Percentiles rank a stretch among this genome's conserved stretches.
Evolutionary conservation across 2,113 vertebrate genomes (phyloP).

Genomic region (Leptobrachium ailaonicum): DNA sequence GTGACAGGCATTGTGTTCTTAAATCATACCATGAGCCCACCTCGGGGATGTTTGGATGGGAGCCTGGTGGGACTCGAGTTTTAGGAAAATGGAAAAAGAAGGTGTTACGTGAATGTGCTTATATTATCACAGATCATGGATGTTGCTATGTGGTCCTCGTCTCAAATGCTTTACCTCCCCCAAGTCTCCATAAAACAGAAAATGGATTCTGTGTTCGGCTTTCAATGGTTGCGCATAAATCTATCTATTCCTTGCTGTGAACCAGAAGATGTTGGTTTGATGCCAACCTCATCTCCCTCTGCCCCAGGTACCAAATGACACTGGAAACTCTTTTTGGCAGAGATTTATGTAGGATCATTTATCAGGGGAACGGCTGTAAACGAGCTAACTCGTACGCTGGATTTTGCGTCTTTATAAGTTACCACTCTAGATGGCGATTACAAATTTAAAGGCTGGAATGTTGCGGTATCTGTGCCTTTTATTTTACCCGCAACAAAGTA

Average conservation of each 20-base stretch:
- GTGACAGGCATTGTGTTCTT: neutral
- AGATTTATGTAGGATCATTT: constrained; percentile 48
- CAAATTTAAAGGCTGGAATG: neutral
- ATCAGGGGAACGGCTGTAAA: constrained; percentile 39
- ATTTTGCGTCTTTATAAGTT: constrained; percentile 4
- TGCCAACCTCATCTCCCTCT: constrained; percentile 48
- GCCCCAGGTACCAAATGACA: constrained; percentile 49
- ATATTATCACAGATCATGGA: constrained; percentile 28
- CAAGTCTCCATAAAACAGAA: constrained; percentile 27
- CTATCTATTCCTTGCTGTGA: constrained; percentile 47
- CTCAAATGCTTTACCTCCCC: constrained; percentile 26
- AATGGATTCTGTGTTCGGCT: constrained; percentile 17
- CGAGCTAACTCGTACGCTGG: constrained; percentile 22
- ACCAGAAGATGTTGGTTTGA: constrained; percentile 42
- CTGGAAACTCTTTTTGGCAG: constrained; percentile 48
- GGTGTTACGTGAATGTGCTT: constrained; percentile 1
- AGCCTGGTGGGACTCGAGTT: neutral
- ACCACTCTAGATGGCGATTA: neutral
- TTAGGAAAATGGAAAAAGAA: neutral
- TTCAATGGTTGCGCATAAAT: constrained; percentile 34
- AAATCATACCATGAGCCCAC: constrained; percentile 1
- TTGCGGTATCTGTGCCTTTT: neutral
- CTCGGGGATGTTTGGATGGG: neutral
- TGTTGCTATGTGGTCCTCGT: constrained; percentile 17
- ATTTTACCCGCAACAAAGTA: neutral